A percentile compares a stretch with the other conserved stretches of the same genome.
These are phyloP conservation scores for Brachynemurus nebulosus DNA, from an alignment of 2,888 invertebrate species.

Conservation along the genomic window DNA sequence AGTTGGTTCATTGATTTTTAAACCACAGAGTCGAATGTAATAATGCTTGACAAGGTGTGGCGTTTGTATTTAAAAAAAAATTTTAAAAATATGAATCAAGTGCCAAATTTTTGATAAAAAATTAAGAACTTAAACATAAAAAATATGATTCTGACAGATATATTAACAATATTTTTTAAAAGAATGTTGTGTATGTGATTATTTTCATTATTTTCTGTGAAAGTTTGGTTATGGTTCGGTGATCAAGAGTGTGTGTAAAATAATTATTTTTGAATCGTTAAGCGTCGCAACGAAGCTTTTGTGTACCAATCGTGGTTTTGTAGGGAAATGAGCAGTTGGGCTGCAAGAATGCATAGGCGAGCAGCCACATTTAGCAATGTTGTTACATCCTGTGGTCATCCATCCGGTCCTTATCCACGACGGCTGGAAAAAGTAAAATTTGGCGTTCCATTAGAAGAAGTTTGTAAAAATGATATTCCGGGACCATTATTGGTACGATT, in stretches of 20 bases:
- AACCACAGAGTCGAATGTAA: neutral
- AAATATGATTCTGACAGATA: neutral
- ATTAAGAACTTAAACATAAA: neutral
- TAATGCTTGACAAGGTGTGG: constrained; percentile 6
- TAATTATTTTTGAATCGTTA: constrained; percentile 11
- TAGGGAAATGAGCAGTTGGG: constrained; percentile 74
- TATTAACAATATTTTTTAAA: neutral
- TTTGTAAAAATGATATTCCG: constrained; percentile 91
- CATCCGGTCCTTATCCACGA: constrained; percentile 67
- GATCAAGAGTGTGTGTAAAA: constrained; percentile 16
- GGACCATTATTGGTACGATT: constrained; percentile 79
- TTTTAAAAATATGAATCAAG: neutral
- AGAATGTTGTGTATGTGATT: neutral
- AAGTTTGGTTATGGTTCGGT: constrained; percentile 26
- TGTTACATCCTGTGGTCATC: constrained; percentile 83
- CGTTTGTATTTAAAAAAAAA: constrained; percentile 3
- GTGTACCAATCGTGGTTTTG: too few relatives aligned
- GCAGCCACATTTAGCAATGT: constrained; percentile 83
- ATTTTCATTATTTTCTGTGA: neutral
- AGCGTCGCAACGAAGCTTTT: too few relatives aligned
- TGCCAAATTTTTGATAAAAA: constrained; percentile 7
- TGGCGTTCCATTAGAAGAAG: constrained; percentile 80
- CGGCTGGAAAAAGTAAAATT: constrained; percentile 89
- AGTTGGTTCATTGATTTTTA: constrained; percentile 1
- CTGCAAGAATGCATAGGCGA: constrained; percentile 80